Evolutionary conservation across 2,797 vertebrate genomes (phyloP), one percentile per base, ranked within the genome.

Genomic region (Danionella dracula): DNA sequence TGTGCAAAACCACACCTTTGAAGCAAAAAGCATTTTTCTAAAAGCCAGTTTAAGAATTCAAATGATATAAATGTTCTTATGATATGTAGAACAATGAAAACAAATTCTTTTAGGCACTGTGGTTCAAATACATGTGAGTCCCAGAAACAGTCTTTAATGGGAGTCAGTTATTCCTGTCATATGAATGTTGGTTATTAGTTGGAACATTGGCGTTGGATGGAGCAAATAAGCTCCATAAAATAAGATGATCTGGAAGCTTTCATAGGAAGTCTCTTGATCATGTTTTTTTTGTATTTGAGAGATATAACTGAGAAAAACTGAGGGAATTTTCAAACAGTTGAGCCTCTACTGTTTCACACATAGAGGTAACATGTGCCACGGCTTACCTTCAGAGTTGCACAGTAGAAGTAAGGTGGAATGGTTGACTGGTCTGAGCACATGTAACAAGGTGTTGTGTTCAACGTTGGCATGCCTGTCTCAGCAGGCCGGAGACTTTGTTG

Each of bases 11-110:
- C 15, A 29, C 29, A 63, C 3, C 63, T 49, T 61, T 45, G 31
- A 42, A 37, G 13, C 51, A 68, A 59, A 68, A 44, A 60, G 53
- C 45, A 51, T 38, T 29, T 63, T 63, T 41, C 19, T 64, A 27
- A 70, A 58, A 53, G 41, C 29, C 44, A 8, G 42, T 27, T 29
- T 35, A 45, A 8, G 29, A 42, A 64, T 37, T 16, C 31, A 37
- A 46, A 38, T 2, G 27, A 13, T 51, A 56, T 27, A 37, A 2
- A 55, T 69, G 62, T 51, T 13, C 51, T 38, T 50, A 8, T 44
- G 45, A 57, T 58, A 41, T 27, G 23, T 38, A 1, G 9, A 58
- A 51, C 37, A 56, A 50, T 57, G n/a, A 19, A 34, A 62, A 41
- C 38, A 45, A 2, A 62, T 41, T 29, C 44, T 16, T 10, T 32